A percentile compares a stretch with the other conserved stretches of the same genome.
Evolutionary conservation across 2,888 invertebrate species (phyloP).

Genomic region (Laspeyria flexula): DNA sequence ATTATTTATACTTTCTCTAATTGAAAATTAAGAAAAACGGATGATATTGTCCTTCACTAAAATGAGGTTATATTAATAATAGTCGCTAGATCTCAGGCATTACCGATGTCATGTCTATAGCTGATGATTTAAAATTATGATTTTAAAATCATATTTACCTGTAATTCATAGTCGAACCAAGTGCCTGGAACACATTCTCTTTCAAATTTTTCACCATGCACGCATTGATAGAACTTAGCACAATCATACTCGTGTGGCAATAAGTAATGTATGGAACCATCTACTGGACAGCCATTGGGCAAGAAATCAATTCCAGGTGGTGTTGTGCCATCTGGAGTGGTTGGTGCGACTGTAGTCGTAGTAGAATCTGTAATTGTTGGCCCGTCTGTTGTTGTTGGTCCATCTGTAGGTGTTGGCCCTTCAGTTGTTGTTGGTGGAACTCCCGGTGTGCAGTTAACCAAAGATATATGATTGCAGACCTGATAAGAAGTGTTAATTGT

Average conservation of each 20-base stretch:
- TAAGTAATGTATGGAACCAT: constrained; percentile 50
- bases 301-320: constrained; percentile 3
- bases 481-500: neutral
- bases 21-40: too few species aligned
- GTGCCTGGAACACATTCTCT: constrained; percentile 50
- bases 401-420: neutral
- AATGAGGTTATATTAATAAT: too few species aligned
- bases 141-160: too few species aligned
- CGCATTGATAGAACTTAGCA: constrained; percentile 56
- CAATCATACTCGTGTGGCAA: constrained; percentile 64
- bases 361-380: neutral
- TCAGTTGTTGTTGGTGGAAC: neutral
- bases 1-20: too few species aligned
- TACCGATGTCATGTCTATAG: too few species aligned
- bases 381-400: neutral
- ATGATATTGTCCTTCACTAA: too few species aligned
- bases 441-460: constrained; percentile 6
- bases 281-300: constrained; percentile 56
- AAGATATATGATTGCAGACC: constrained; percentile 4
- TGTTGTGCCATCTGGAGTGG: too few species aligned
- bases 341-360: neutral
- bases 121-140: too few species aligned
- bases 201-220: constrained; percentile 48
- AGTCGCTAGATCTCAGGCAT: too few species aligned
- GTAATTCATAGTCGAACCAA: constrained; percentile 50